Evolutionary conservation across 2,797 vertebrate genomes (phyloP).

Genomic region (Buceros bicornis): DNA sequence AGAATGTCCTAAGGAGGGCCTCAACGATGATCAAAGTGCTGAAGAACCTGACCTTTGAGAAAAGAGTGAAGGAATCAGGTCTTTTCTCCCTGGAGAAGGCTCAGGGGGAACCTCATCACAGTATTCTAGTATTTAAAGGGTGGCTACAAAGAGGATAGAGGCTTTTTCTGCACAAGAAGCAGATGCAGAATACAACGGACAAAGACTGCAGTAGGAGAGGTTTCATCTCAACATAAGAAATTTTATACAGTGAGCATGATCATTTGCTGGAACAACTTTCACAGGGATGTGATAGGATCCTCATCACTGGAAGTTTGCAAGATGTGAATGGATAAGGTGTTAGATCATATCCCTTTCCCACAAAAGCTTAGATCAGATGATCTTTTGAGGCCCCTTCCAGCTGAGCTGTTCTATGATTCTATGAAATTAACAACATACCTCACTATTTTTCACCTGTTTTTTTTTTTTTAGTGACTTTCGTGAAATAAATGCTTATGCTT

Average conservation of each 20-base stretch:
- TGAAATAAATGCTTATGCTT: neutral
- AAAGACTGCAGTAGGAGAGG: neutral
- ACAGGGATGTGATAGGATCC: accelerated
- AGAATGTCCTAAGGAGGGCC: neutral
- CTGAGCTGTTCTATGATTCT: neutral
- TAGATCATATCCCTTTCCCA: neutral
- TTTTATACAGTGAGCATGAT: neutral
- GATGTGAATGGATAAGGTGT: accelerated
- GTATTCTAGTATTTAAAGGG: neutral
- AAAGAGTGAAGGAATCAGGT: neutral
- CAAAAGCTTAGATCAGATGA: neutral
- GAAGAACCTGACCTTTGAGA: neutral
- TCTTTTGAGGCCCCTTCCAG: neutral
- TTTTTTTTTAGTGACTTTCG: neutral
- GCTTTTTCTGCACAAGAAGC: neutral
- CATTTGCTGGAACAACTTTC: neutral
- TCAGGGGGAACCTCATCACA: neutral
- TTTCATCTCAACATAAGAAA: neutral
- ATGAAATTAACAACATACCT: neutral
- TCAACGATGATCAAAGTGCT: neutral
- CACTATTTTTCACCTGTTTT: neutral
- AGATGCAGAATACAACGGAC: neutral
- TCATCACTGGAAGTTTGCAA: neutral
- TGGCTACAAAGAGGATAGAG: neutral
- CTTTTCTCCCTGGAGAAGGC: neutral